phyloP scores from a whole-genome alignment of 1,140 invertebrate species.

The Drosophila nikananu region DNA sequence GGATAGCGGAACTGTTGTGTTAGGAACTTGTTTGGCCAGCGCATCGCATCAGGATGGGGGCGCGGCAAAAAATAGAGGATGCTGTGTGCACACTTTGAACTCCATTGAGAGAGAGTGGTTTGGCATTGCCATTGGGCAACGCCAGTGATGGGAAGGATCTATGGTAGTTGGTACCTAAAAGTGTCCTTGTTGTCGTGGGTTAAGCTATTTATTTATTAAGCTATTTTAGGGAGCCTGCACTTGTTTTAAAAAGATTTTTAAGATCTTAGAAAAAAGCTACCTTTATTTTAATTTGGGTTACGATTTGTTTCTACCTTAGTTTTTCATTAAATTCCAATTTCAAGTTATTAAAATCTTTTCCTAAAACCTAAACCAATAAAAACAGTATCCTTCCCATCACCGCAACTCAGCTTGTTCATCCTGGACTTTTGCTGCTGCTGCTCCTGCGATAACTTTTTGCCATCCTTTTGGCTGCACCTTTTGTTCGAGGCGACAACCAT shows the following conservation, averaged over 20 bases:
- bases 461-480: slow-evolving; percentile 52
- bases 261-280: no score
- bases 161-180: neutral
- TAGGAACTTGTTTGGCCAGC: slow-evolving; percentile 47
- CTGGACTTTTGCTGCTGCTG: neutral
- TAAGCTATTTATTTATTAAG: no score
- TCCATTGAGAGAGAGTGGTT: slow-evolving; percentile 65
- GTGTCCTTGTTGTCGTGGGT: neutral
- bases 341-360: neutral
- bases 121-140: slow-evolving; percentile 52
- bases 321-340: neutral
- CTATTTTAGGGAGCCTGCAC: no score
- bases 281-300: no score
- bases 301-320: neutral
- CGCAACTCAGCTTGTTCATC: neutral
- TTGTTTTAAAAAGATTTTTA: no score
- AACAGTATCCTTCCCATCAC: neutral
- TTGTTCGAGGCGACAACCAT: slow-evolving; percentile 61
- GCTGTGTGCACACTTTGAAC: slow-evolving; percentile 63
- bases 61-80: slow-evolving; percentile 25
- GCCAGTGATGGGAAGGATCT: slow-evolving; percentile 17
- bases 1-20: slow-evolving; percentile 44
- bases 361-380: neutral
- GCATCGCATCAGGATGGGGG: slow-evolving; percentile 14
- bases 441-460: slow-evolving; percentile 57